Base-by-base conservation (phyloP, 2,797 vertebrate species). In the Pogoniulus pusillus region DNA sequence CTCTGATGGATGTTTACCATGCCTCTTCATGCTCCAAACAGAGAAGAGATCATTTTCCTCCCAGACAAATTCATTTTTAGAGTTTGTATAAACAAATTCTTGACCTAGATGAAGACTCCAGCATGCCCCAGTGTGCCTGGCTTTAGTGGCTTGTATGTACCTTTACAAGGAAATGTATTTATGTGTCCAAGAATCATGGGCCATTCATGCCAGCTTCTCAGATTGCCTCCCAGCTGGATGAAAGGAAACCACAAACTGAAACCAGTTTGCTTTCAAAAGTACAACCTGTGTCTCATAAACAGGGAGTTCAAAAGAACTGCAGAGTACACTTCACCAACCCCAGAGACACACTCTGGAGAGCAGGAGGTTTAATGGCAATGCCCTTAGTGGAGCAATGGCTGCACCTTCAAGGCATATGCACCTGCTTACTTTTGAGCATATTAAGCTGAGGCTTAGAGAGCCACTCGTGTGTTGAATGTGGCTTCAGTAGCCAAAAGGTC, bases 241-340 rank as follows among this genome's bases (percentile, higher is more conserved):
- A 90, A 92, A 90, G 65, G 72, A 84, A 92, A 85, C 78, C 78
- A 84, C 65, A 80, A 86, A 72, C 62, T 91, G 83, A 88, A 96
- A 65, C 75, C 78, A 49, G 77, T 92, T 84, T 72, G 69, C 62
- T 86, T 88, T 82, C 88, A 74, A 7, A 62, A 80, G 41, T 55
- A 45, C 74, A 74, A 30, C 60, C 49, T 63, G 62, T 79, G 62
- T 75, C 81, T 90, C 62, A 2, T 90, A 86, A 89, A 82, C 24
- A 6, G 4, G 15, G 58, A 71, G 49, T 88, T 90, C 78, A 86
- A 59, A 91, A 62, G 65, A 58, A 2, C 85, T 71, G 51, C 24
- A 20, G 69, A 35, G 54, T n/a, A 7, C 43, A 12, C 71, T 90
- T 79, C 41, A 37, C 18, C 18, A 12, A 5, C 58, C n/a, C 66